Base-by-base conservation (phyloP, 2,113 vertebrate genomes). In the Apodemus sylvaticus region DNA sequence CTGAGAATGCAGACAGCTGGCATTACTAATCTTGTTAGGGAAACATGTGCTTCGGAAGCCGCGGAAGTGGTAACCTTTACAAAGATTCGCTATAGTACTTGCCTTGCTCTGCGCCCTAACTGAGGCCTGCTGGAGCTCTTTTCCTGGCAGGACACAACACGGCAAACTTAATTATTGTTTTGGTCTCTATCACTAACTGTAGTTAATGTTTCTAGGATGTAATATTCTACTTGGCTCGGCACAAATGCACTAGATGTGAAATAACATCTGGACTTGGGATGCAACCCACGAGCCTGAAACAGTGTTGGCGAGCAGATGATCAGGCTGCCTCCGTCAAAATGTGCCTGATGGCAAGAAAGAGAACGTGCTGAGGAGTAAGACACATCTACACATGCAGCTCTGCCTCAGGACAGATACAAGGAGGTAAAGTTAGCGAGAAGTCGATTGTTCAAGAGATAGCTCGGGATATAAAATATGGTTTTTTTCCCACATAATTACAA, bases 11-110 rank as follows among this genome's bases (percentile, higher is more conserved):
- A 96, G 42, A 70, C 53, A 95, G 71, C 66, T 94, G 91, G 94
- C 31, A 74, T 94, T 92, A 81, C 91, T 96, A 96, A 97, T 79
- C 90, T 94, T 90, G 34, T 96, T 95, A 96, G 55, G 22, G 62
- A 86, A 95, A 97, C 91, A 64, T 62, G 73, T 62, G 70, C 53
- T 81, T 91, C 45, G 22, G 66, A 94, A 94, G 42, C n/a, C 76
- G 9, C 31, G 76, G 42, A 42, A 82, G 76, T n/a, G 58, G 93
- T 89, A 96, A 95, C 53, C 48, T 97, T 82, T 79, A 89, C 60
- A 74, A 95, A 95, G 42, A 70, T 53, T 95, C 93, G 86, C 14
- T 51, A 17, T 45, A 89, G 7, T 4, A 34, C 68, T 91, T 93
- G 77, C 31, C 77, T 5, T 87, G 29, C 79, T 90, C 86, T 34